Percentiles rank a stretch among this genome's conserved stretches.
Evolutionary conservation across 2,113 vertebrate species (phyloP).

Genomic region (Micronisus gabar): DNA sequence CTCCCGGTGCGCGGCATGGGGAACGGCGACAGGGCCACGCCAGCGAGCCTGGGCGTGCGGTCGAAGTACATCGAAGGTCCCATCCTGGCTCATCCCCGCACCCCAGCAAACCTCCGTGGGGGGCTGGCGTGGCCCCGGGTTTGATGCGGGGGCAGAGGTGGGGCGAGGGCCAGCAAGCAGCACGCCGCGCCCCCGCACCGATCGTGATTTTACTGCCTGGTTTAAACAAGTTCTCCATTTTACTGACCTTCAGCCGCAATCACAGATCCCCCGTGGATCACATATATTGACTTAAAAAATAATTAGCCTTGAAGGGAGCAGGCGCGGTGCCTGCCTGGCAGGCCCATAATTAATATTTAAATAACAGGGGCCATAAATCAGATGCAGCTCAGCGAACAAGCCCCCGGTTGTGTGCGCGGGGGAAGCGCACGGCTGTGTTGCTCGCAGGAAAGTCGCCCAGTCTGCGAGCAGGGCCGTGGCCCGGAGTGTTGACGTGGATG

Average conservation of each 20-base stretch:
- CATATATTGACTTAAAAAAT: conserved; percentile 43
- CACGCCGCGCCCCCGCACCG: not conserved
- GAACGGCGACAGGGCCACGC: rapidly evolving
- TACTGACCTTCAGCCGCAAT: not conserved
- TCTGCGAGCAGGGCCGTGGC: not conserved
- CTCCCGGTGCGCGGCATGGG: rapidly evolving
- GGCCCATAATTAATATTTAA: not conserved
- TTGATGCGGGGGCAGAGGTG: not conserved
- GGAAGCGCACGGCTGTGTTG: not conserved
- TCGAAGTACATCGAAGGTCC: not conserved
- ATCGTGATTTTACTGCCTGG: not conserved
- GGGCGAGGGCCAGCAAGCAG: not conserved
- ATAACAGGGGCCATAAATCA: conserved; percentile 25
- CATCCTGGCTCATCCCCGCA: not conserved
- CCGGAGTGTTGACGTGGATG: not conserved
- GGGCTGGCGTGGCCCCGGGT: not conserved
- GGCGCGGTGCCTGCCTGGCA: not conserved
- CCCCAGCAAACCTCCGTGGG: not conserved
- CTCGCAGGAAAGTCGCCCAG: not conserved
- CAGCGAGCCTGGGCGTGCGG: rapidly evolving
- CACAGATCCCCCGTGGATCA: not conserved
- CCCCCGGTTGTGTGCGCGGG: not conserved
- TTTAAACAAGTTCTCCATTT: conserved; percentile 8
- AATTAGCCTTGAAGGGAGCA: conserved; percentile 22
- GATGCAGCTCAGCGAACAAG: not conserved